Percentiles rank a stretch among this genome's conserved stretches.
phyloP scores from a whole-genome alignment of 2,888 invertebrate species.

The Apoda limacodes region DNA sequence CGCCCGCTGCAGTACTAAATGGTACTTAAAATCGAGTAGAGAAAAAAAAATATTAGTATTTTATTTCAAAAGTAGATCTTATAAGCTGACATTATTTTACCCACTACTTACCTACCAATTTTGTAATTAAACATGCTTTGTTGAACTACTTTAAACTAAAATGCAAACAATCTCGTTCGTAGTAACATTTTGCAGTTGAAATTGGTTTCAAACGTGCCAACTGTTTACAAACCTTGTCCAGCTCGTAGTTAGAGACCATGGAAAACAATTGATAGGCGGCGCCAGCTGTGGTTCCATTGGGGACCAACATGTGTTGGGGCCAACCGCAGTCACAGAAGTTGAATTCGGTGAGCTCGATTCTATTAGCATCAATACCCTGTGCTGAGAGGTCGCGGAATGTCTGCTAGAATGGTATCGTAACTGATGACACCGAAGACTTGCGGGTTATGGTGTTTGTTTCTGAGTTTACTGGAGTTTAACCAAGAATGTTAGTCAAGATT shows the following conservation, averaged over 20 bases:
- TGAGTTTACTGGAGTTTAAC: slow-evolving; percentile 58
- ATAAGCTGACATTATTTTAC: too few relatives aligned
- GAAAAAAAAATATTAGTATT: too few relatives aligned
- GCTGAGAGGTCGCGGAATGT: slow-evolving; percentile 66
- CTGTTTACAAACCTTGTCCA: slow-evolving; percentile 43
- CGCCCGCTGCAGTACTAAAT: too few relatives aligned
- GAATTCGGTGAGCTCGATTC: slow-evolving; percentile 36
- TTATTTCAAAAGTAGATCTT: too few relatives aligned
- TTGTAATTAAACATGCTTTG: too few relatives aligned
- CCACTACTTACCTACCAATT: too few relatives aligned
- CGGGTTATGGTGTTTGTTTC: slow-evolving; percentile 69
- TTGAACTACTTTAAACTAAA: too few relatives aligned
- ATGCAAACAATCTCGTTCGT: too few relatives aligned
- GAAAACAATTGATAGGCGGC: slow-evolving; percentile 49
- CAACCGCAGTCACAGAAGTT: slow-evolving; percentile 75
- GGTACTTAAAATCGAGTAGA: too few relatives aligned
- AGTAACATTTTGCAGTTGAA: too few relatives aligned
- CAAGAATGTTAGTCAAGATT: neutral
- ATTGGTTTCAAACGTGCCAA: neutral
- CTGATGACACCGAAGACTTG: slow-evolving; percentile 68
- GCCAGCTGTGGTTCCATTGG: slow-evolving; percentile 57
- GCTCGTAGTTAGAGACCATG: slow-evolving; percentile 61
- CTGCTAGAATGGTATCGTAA: slow-evolving; percentile 70
- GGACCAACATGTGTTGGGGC: slow-evolving; percentile 71
- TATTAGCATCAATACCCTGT: slow-evolving; percentile 32